Conservation (phyloP, 2,888 invertebrate species). For the Andrena flavipes region DNA sequence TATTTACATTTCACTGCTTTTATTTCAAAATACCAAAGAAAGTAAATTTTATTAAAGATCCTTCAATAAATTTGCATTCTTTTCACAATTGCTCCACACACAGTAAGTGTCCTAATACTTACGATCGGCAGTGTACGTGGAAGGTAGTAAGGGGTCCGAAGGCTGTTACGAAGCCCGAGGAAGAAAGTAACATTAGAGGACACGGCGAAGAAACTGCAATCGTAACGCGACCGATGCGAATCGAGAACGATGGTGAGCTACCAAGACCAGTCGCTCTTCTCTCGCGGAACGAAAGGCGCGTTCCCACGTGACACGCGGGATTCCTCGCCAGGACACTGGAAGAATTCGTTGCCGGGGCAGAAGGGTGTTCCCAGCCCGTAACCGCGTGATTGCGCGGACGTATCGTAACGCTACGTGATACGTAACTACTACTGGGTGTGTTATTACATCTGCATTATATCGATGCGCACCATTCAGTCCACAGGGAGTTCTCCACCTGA, state of each 20-base stretch:
- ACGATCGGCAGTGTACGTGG: too few species aligned
- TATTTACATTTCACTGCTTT: too few species aligned
- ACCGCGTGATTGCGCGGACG: conserved; percentile 60
- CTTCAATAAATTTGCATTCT: too few species aligned
- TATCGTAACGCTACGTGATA: conserved; percentile 49
- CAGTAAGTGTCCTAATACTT: too few species aligned
- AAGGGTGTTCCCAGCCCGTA: conserved; percentile 35
- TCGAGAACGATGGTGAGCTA: conserved; percentile 34
- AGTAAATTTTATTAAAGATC: too few species aligned
- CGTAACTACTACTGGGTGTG: conserved; percentile 59
- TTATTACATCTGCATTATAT: conserved; percentile 66
- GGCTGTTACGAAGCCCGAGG: neutral
- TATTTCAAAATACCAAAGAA: too few species aligned
- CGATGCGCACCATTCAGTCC: conserved; percentile 47
- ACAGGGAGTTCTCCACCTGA: conserved; percentile 27
- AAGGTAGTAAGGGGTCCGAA: neutral
- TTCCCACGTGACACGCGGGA: conserved; percentile 40
- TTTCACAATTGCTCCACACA: too few species aligned
- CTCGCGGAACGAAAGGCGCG: conserved; percentile 21
- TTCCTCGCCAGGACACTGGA: conserved; percentile 22
- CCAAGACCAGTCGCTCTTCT: conserved; percentile 22
- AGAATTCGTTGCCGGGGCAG: conserved; percentile 26
- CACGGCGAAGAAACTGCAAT: neutral
- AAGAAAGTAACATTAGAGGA: neutral
- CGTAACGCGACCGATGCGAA: conserved; percentile 27